phyloP scores from a whole-genome alignment of 2,113 vertebrate species.

The Elephantulus edwardii region DNA sequence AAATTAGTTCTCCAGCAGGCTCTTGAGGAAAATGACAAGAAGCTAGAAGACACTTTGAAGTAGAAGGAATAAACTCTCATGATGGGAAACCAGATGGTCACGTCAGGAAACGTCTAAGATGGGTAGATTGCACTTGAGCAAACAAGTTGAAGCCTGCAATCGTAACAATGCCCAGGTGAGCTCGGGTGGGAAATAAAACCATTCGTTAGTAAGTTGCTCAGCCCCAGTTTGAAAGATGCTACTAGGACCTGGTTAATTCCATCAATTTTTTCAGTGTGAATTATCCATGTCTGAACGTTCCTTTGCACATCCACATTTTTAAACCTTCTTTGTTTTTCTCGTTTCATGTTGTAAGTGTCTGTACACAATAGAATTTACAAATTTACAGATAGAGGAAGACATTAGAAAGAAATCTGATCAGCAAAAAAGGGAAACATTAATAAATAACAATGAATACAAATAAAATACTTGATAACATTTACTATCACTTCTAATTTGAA shows the following conservation, averaged over 20 bases:
- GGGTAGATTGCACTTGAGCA: background rate
- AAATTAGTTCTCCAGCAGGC: background rate
- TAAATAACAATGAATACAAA: background rate
- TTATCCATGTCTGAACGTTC: background rate
- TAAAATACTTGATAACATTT: background rate
- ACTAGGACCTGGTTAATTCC: background rate
- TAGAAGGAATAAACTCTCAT: background rate
- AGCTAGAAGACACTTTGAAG: background rate
- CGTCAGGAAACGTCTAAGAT: background rate
- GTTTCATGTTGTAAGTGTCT: background rate
- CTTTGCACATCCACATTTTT: background rate
- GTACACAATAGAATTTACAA: background rate
- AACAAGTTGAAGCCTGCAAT: background rate
- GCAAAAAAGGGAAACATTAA: background rate
- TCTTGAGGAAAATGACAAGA: background rate
- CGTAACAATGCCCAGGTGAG: background rate
- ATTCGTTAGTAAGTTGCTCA: background rate
- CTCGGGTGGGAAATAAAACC: background rate
- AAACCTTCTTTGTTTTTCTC: background rate
- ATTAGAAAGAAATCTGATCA: background rate
- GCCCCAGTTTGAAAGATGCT: background rate
- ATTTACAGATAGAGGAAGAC: background rate
- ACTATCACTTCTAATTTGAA: background rate
- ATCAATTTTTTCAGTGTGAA: background rate
- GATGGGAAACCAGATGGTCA: background rate